Conservation (phyloP, 2,888 invertebrate species). For the Rapana venosa region DNA sequence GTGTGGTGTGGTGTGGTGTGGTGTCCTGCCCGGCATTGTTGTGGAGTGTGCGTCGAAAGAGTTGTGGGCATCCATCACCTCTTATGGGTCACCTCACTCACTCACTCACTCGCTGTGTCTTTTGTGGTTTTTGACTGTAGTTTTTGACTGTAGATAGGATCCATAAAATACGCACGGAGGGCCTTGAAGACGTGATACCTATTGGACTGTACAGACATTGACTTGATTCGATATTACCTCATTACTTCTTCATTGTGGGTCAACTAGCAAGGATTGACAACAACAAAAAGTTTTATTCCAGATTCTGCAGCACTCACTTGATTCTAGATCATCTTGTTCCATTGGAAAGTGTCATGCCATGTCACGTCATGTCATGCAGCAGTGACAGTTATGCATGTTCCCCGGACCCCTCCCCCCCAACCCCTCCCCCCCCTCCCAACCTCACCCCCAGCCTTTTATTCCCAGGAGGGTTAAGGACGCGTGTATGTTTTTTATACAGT, state of each 20-base stretch:
- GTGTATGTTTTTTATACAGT: background rate
- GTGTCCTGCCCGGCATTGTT: background rate
- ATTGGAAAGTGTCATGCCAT: background rate
- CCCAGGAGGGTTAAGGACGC: too few relatives aligned
- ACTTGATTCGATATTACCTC: conserved; percentile 1
- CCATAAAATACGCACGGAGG: background rate
- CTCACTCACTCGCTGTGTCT: background rate
- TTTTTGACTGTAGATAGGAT: conserved; percentile 20
- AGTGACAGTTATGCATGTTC: conserved; percentile 9
- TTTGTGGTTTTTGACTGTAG: background rate
- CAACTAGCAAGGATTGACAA: background rate
- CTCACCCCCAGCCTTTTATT: background rate
- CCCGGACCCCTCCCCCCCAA: background rate
- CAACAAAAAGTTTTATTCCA: background rate
- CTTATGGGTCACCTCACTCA: background rate
- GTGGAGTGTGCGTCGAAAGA: background rate
- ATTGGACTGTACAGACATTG: conserved; percentile 13
- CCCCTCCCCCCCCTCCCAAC: background rate
- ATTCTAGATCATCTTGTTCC: background rate
- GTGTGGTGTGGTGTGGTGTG: background rate
- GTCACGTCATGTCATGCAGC: background rate
- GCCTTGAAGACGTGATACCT: conserved; percentile 11
- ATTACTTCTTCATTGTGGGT: conserved; percentile 5
- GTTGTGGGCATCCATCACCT: background rate
- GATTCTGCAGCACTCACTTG: background rate